Evolutionary conservation across 2,113 vertebrate species (phyloP).

Genomic region (Sclerurus mexicanus): DNA sequence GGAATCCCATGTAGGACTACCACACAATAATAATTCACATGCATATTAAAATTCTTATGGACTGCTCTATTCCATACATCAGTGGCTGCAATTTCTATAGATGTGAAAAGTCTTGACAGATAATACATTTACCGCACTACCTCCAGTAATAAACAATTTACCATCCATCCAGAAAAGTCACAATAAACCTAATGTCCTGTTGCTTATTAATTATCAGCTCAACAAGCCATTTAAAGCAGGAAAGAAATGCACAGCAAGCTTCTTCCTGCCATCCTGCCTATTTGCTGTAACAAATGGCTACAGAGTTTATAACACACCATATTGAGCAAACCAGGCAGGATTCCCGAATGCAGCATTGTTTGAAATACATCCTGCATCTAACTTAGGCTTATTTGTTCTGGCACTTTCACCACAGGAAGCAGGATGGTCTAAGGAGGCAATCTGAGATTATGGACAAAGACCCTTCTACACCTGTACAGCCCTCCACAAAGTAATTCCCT

Average conservation of each 20-base stretch:
- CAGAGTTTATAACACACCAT: not conserved
- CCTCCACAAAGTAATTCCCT: not conserved
- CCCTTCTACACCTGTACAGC: not conserved
- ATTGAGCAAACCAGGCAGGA: not conserved
- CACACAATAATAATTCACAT: not conserved
- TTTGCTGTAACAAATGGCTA: not conserved
- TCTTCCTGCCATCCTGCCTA: not conserved
- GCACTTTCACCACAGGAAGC: not conserved
- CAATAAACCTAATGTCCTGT: not conserved
- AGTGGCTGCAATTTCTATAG: not conserved
- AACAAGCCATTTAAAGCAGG: not conserved
- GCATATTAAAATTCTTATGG: not conserved
- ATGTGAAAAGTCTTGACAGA: not conserved
- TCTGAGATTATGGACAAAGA: not conserved
- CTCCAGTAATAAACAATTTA: not conserved
- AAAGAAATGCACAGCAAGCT: not conserved
- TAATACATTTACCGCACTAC: not conserved
- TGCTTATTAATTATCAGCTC: constrained; percentile 54
- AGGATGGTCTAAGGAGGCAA: not conserved
- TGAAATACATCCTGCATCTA: not conserved
- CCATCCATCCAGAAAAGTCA: not conserved
- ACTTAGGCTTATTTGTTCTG: not conserved
- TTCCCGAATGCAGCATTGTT: not conserved
- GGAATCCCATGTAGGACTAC: not conserved
- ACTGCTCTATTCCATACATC: not conserved